Evolutionary conservation across 1,140 invertebrate species (phyloP), one percentile per base, ranked within the genome.

Genomic region (Brachionus asplanchnoidis): DNA sequence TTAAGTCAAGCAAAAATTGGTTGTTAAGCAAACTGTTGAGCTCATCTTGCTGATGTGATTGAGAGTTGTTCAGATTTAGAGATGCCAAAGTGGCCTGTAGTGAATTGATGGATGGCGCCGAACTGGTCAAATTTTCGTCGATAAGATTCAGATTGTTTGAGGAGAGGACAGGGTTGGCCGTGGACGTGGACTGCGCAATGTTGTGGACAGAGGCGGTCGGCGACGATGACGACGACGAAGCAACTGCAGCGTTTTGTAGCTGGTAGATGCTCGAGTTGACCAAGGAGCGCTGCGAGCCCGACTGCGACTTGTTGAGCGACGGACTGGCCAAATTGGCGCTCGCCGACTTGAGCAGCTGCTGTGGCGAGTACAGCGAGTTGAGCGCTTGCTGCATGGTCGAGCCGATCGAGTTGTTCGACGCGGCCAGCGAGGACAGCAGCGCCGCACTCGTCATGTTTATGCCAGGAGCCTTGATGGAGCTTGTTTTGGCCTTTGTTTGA

Each of bases 301-400:
- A 77, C 23, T 77, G 44, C 9, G 73, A 77, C 17, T 73, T 73
- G 36, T 8, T 50, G 7, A 77, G 11, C 9, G 73, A 77, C 2
- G 73, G 73, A 77, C 73, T 77, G 14, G 73, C 9, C 42, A 77
- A n/a, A 50, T 77, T 77, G 46, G 20, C 44, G 32, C 42, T 77
- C 0, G 73, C 73, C 32, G 73, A 77, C 26, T 77, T 77, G 26
- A 77, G 40, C 26, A 77, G 26, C 42, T 77, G 73, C 26, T 77
- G 73, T 12, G 73, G 73, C 26, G 73, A 77, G 26, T 77, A 77
- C 2, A 77, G 17, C 20, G 73, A 77, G 42, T 77, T 77, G n/a
- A 77, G 26, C 42, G 73, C 73, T 50, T 77, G 73, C 46, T 77
- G 73, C 73, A 77, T 77, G 23, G 73, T 77, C 1, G 73, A 77